Evolutionary conservation across 2,797 vertebrate species (phyloP).

Genomic region (Potorous gilbertii): DNA sequence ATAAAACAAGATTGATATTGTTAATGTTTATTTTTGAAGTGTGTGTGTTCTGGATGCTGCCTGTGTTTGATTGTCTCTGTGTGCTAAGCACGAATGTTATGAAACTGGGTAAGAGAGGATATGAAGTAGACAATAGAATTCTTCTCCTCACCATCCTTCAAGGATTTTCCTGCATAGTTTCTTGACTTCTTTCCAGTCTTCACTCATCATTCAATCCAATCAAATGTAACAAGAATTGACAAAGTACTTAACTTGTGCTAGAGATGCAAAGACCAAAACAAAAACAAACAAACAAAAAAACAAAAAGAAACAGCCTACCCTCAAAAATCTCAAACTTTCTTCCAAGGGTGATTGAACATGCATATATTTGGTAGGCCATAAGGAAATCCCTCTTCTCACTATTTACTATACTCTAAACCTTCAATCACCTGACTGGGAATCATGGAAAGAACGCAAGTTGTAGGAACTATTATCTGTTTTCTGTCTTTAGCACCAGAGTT

Average conservation of each 20-base stretch:
- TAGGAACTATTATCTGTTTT: conserved; percentile 1
- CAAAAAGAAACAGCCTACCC: too few species aligned
- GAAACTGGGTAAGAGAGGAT: neutral
- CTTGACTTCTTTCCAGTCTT: neutral
- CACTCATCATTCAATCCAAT: neutral
- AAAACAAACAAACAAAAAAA: too few species aligned
- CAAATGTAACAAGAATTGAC: neutral
- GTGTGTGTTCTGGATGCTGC: neutral
- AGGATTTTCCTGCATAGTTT: neutral
- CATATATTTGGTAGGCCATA: neutral
- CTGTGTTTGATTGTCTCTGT: neutral
- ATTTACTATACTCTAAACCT: neutral
- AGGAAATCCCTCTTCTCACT: neutral
- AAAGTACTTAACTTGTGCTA: neutral
- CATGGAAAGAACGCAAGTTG: neutral
- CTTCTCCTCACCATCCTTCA: neutral
- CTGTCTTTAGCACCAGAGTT: neutral
- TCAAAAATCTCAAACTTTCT: too few species aligned
- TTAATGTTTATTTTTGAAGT: neutral
- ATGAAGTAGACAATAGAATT: neutral
- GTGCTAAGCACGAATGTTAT: neutral
- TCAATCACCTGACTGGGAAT: neutral
- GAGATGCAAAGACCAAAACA: too few species aligned
- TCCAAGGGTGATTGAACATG: neutral
- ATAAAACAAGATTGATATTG: neutral